Base-by-base conservation (phyloP, 1,140 invertebrate species). In the Hesperophylax magnus region DNA sequence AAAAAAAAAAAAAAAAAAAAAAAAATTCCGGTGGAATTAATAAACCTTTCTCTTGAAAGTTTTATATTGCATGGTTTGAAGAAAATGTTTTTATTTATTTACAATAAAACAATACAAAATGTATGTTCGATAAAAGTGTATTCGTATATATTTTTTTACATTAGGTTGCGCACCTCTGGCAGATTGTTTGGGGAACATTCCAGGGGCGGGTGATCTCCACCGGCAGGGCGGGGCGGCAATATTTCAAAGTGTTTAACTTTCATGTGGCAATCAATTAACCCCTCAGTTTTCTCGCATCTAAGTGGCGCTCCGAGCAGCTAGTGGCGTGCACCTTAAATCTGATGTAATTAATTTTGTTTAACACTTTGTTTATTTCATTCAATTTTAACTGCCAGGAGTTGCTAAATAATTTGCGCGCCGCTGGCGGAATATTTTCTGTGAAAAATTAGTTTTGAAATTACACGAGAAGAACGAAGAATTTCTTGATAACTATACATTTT, bases 161-260 rank as follows among this genome's bases (percentile, higher is more conserved):
- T 1, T 9, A 14, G 39, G 39, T 47, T 14, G 39, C 39, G 39
- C 11, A 47, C 39, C 39, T 47, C 39, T 47, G 39, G 1, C 9
- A 3, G 11, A 47, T 47, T 47, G 39, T 47, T 47, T 47, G 39
- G 39, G 71, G 11, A 20, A 75, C 54, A 75, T 75, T 75, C 71
- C 52, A 75, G 86, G 61, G 77, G 52, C 47, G 63, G 39, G 39
- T 47, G 39, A 47, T 47, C 39, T 9, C 39, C 39, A 47, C 39
- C 39, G 39, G 39, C 11, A 14, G 39, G 39, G 39, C 39, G 39
- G 39, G 72, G 72, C 78, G 77, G 79, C 76, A 79, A 83, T 83
- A 83, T 83, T 83, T 83, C 82, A 83, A 83, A 83, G 82, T 83
- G 82, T 83, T 83, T 81, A 83, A 83, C 78, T 81, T 83, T 83